These are phyloP conservation scores for Hydrolagus colliei DNA, from an alignment of 2,797 vertebrate species.

Conservation along the genomic window DNA sequence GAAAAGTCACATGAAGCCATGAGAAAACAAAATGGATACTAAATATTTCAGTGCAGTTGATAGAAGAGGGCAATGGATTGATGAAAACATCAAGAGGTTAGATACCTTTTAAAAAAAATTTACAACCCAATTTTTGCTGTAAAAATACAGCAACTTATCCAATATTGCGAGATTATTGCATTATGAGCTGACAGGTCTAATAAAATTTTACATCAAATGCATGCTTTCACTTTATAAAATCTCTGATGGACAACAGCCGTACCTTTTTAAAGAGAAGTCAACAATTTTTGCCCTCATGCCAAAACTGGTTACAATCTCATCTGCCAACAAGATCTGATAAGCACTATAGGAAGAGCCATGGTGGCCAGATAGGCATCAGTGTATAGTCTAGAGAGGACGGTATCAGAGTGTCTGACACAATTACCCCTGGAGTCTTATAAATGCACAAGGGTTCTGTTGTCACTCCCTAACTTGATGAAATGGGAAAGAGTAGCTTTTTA, in stretches of 20 bases:
- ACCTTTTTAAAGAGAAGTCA: slow-evolving; percentile 44
- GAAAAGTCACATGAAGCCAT: too few relatives aligned
- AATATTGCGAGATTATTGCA: not conserved
- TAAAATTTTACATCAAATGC: not conserved
- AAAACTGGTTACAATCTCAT: slow-evolving; percentile 39
- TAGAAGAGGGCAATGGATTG: too few relatives aligned
- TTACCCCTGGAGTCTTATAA: slow-evolving; percentile 4
- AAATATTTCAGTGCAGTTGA: too few relatives aligned
- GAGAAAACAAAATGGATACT: too few relatives aligned
- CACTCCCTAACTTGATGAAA: not conserved
- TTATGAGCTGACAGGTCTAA: not conserved
- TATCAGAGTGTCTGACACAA: slow-evolving; percentile 36
- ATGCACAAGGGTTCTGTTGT: not conserved
- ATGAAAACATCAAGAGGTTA: too few relatives aligned
- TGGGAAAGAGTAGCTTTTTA: not conserved
- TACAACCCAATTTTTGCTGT: not conserved
- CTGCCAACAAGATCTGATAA: slow-evolving; percentile 39
- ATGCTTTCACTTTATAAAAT: not conserved
- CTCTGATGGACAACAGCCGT: slow-evolving; percentile 42
- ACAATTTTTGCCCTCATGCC: slow-evolving; percentile 38
- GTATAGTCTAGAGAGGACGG: slow-evolving; percentile 37
- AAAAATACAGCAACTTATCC: not conserved
- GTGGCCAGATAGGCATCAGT: slow-evolving; percentile 16
- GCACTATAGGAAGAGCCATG: slow-evolving; percentile 22
- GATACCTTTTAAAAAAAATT: not conserved